phyloP scores from a whole-genome alignment of 2,797 vertebrate species.

The Sebastolobus altivelis region DNA sequence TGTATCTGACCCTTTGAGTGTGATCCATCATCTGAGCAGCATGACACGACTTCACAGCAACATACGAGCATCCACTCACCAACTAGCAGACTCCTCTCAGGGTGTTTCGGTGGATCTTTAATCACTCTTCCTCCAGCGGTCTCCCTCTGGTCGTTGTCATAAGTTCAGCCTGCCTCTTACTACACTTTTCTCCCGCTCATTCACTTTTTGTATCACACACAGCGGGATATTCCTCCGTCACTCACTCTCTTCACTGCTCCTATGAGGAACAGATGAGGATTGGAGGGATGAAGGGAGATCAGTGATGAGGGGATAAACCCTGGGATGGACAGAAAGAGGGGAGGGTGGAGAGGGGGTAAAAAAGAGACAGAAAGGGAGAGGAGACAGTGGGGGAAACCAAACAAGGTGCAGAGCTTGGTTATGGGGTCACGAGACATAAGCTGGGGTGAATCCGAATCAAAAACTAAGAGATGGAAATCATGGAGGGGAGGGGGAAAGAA shows the following conservation, averaged over 20 bases:
- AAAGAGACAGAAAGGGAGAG: slow-evolving; percentile 58
- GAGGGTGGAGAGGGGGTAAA: slow-evolving; percentile 31
- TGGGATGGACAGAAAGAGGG: slow-evolving; percentile 76
- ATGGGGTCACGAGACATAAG: slow-evolving; percentile 69
- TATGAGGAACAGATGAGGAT: slow-evolving; percentile 87
- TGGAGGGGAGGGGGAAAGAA: slow-evolving; percentile 64
- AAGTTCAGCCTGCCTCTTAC: slow-evolving; percentile 53
- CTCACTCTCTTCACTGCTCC: slow-evolving; percentile 72
- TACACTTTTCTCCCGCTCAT: slow-evolving; percentile 58
- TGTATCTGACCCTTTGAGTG: slow-evolving; percentile 7
- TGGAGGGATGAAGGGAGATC: slow-evolving; percentile 88
- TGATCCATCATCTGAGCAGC: slow-evolving; percentile 9
- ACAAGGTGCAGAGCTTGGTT: slow-evolving; percentile 74
- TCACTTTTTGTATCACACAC: slow-evolving; percentile 71
- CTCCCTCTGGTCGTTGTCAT: slow-evolving; percentile 54
- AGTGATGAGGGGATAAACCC: slow-evolving; percentile 87
- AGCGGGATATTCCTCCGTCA: slow-evolving; percentile 61
- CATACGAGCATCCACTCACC: slow-evolving; percentile 71
- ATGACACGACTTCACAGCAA: slow-evolving; percentile 22
- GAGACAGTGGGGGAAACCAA: slow-evolving; percentile 61
- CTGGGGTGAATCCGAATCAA: slow-evolving; percentile 62
- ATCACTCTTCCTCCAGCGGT: slow-evolving; percentile 57
- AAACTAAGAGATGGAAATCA: slow-evolving; percentile 74
- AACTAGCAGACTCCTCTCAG: slow-evolving; percentile 36
- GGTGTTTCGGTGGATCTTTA: slow-evolving; percentile 29